Evolutionary conservation across 2,888 invertebrate species (phyloP).

Genomic region (Himalopsyche kuldschensis): DNA sequence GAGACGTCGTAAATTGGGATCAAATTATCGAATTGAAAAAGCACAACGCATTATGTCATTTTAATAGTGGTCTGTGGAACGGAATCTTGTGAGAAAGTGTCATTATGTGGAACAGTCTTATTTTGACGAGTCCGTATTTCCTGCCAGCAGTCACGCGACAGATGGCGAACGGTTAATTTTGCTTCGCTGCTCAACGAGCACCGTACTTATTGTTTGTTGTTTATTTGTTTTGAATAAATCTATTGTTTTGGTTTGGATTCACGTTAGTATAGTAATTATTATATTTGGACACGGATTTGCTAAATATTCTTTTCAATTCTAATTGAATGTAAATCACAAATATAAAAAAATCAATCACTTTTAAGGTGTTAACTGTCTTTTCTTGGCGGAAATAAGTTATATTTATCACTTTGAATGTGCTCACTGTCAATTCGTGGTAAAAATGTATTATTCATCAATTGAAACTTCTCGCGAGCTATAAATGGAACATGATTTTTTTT

Average conservation of each 20-base stretch:
- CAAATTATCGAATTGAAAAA: conserved; percentile 37
- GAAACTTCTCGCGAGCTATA: no score
- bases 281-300: no score
- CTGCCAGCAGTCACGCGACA: conserved; percentile 27
- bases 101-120: conserved; percentile 36
- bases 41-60: conserved; percentile 29
- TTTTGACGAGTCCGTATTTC: conserved; percentile 26
- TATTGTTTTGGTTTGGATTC: background rate
- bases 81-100: conserved; percentile 30
- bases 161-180: conserved; percentile 11
- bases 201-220: background rate
- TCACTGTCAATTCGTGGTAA: no score
- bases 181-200: background rate
- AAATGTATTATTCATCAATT: no score
- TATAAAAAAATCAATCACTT: no score
- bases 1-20: conserved; percentile 34
- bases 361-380: no score
- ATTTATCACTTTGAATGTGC: no score
- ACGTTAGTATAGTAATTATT: no score
- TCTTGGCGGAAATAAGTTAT: no score
- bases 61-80: conserved; percentile 31
- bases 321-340: no score
- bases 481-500: no score
- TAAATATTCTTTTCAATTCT: no score
- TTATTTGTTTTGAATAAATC: background rate